These are phyloP conservation scores for Odocoileus virginianus DNA, from an alignment of 2,113 vertebrate genomes.

Conservation along the genomic window DNA sequence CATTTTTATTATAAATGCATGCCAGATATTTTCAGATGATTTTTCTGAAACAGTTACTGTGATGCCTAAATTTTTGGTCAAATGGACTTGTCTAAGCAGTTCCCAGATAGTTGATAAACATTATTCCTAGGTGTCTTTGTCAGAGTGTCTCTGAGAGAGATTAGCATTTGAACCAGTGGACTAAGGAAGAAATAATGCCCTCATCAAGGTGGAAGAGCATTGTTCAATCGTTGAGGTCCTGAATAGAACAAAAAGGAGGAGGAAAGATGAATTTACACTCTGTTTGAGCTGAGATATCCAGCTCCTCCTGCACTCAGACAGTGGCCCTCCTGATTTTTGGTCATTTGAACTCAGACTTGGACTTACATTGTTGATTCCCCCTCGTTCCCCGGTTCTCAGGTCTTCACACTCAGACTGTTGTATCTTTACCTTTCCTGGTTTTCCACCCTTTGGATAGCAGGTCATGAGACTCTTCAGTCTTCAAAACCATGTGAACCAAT, in stretches of 20 bases:
- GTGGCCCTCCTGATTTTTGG: not conserved
- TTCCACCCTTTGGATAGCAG: not conserved
- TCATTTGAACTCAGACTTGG: not conserved
- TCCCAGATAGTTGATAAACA: not conserved
- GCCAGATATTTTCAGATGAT: not conserved
- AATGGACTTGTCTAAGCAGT: not conserved
- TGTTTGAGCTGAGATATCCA: not conserved
- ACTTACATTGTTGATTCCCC: accelerated
- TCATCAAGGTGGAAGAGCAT: not conserved
- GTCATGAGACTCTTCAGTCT: not conserved
- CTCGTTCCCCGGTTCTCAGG: not conserved
- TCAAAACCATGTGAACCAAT: not conserved
- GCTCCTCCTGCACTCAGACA: not conserved
- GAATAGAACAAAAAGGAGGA: not conserved
- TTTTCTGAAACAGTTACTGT: not conserved
- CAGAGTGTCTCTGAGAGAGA: not conserved
- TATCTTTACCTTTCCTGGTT: not conserved
- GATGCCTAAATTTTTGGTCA: not conserved
- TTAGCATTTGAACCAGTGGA: not conserved
- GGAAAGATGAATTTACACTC: not conserved
- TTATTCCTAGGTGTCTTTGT: not conserved
- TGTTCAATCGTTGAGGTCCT: not conserved
- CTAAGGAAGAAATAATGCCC: not conserved
- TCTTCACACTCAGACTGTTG: not conserved
- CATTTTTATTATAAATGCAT: not conserved